These are phyloP conservation scores for Anolis sagrei DNA, from an alignment of 2,113 vertebrate species.

Conservation along the genomic window DNA sequence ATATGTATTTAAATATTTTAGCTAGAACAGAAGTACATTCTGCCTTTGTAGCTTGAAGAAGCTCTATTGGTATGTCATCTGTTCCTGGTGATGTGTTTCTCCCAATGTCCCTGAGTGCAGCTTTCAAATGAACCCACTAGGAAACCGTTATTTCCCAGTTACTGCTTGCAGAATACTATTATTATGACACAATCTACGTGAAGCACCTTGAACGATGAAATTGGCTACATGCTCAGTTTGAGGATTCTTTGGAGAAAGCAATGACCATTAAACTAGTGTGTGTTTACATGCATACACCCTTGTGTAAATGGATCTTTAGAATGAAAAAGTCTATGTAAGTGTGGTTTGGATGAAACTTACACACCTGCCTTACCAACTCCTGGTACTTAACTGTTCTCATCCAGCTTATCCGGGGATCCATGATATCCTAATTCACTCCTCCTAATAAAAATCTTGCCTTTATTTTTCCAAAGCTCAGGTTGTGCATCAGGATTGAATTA, in stretches of 20 bases:
- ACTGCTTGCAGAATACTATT: too few relatives aligned
- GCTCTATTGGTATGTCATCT: too few relatives aligned
- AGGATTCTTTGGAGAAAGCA: background rate
- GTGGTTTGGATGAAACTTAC: background rate
- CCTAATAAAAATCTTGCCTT: background rate
- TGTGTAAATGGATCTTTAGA: background rate
- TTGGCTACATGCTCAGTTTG: background rate
- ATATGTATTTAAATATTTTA: too few relatives aligned
- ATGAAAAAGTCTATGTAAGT: background rate
- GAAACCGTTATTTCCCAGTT: too few relatives aligned
- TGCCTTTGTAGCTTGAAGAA: too few relatives aligned
- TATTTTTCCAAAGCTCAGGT: constrained; percentile 7
- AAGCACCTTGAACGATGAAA: too few relatives aligned
- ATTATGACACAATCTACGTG: too few relatives aligned
- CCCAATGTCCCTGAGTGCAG: too few relatives aligned
- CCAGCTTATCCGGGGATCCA: background rate
- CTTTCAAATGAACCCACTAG: too few relatives aligned
- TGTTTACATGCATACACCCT: background rate
- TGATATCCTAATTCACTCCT: background rate
- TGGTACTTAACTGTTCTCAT: background rate
- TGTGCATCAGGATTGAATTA: constrained; percentile 43
- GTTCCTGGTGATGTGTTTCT: too few relatives aligned
- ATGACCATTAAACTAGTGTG: background rate
- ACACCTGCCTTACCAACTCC: background rate
- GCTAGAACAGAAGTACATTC: too few relatives aligned